Evolutionary conservation across 2,888 invertebrate genomes (phyloP), one percentile per base, ranked within the genome.

Genomic region (Macropis europaea): DNA sequence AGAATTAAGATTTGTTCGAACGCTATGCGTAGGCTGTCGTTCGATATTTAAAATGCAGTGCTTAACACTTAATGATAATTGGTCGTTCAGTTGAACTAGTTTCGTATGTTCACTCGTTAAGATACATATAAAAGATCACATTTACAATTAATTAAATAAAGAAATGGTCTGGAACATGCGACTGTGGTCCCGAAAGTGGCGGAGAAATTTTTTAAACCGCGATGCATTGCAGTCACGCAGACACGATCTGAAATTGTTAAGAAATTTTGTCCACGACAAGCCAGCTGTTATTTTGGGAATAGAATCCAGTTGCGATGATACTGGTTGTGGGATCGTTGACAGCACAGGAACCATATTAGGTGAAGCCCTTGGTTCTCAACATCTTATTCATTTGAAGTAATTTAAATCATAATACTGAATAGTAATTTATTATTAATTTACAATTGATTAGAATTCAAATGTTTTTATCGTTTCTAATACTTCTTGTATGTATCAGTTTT

Each of bases 241-340:
- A 11, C 1, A 0, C 6, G 13, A 59, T 42, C 28, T 47, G 13
- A 60, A 52, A 6, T 24, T 7, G 2, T 9, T 47, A 11, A 32
- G 15, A 15, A 32, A 40, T 2, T 19, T n/a, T 36, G 19, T 42
- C 2, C 54, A 68, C 6, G 17, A 22, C 48, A 62, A 71, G 38
- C 73, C 83, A 30, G 66, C 81, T 19, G 60, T 90, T 64, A 91
- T 99, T 59, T 91, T 99, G 78, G 99, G 99, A 4, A 98, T 99
- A 83, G 99, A 99, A 92, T 97, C 98, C 3, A 98, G 98, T 73
- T 99, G 98, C 88, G 99, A 99, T 92, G 99, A 99, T 89, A 99
- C 99, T 1, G 98, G 97, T 19, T 95, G 96, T 86, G 98, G 97
- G 40, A 92, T 99, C 75, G 94, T 99, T 5, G 93, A 95, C 89